phyloP scores from a whole-genome alignment of 2,797 vertebrate genomes.

The Platyrinchus mystaceus region DNA sequence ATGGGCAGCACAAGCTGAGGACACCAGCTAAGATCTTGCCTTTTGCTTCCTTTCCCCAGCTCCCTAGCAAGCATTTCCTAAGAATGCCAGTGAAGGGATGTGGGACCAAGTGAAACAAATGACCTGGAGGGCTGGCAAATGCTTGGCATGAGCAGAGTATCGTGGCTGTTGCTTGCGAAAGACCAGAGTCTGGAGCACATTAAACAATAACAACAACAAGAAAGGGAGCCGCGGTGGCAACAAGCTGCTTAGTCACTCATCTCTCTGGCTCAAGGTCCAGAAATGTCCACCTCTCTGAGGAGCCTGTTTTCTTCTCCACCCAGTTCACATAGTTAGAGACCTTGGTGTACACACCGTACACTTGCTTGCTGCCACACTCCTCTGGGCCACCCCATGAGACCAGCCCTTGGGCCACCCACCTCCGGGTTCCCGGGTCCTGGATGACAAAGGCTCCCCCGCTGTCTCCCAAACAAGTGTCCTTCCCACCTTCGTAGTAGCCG shows the following conservation, averaged over 20 bases:
- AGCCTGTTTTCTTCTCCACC: constrained; percentile 81
- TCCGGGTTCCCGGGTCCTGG: constrained; percentile 75
- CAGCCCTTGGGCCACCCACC: constrained; percentile 90
- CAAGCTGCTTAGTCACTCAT: constrained; percentile 54
- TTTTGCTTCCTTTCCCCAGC: not conserved
- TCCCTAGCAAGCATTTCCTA: constrained; percentile 16
- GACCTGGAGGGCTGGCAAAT: not conserved
- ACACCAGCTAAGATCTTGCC: not conserved
- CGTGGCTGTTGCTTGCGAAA: constrained; percentile 55
- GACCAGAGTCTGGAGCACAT: constrained; percentile 51
- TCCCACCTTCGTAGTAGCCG: constrained; percentile 89
- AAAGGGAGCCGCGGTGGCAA: not conserved
- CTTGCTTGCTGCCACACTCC: constrained; percentile 91
- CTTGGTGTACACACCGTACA: constrained; percentile 95
- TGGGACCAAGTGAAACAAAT: not conserved
- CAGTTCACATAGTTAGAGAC: constrained; percentile 88
- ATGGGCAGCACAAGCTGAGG: not conserved
- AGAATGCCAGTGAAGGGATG: not conserved
- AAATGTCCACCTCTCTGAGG: constrained; percentile 55
- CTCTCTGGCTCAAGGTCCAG: constrained; percentile 15
- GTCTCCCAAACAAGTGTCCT: constrained; percentile 95
- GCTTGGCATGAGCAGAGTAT: not conserved
- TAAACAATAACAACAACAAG: constrained; percentile 36
- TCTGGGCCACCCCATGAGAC: constrained; percentile 96
- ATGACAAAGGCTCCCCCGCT: constrained; percentile 92